Conservation (phyloP, 2,888 invertebrate genomes). For the Caenorhabditis sp. region DNA sequence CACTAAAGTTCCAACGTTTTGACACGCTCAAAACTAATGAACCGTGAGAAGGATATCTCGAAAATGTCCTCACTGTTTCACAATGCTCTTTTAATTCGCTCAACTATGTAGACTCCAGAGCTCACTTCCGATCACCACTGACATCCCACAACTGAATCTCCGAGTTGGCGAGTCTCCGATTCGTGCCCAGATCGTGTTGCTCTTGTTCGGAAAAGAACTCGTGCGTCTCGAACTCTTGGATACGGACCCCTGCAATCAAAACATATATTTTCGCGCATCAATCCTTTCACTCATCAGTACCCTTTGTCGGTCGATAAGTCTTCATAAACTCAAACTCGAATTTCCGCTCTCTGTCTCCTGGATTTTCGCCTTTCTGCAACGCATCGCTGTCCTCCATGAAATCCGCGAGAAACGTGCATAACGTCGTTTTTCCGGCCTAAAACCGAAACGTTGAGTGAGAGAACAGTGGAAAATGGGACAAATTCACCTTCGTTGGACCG, state of each 20-base stretch:
- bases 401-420: constrained; percentile 33
- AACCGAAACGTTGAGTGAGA: constrained; percentile 5
- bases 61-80: not conserved
- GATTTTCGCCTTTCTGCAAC: not conserved
- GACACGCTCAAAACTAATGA: no score
- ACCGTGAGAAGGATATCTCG: no score
- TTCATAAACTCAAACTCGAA: constrained; percentile 48
- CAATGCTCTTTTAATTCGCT: no score
- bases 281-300: not conserved
- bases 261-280: not conserved
- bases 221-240: constrained; percentile 86
- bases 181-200: constrained; percentile 80
- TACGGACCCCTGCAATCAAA: constrained; percentile 80
- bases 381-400: constrained; percentile 34
- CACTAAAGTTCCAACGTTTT: no score
- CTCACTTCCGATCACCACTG: constrained; percentile 60
- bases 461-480: not conserved
- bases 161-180: constrained; percentile 82
- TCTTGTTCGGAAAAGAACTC: constrained; percentile 79
- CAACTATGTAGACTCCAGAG: no score
- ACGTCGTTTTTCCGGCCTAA: constrained; percentile 50
- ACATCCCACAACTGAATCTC: constrained; percentile 83
- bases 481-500: constrained; percentile 68
- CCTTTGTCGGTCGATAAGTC: constrained; percentile 47
- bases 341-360: constrained; percentile 11